These are phyloP conservation scores for Eupithecia centaureata DNA, from an alignment of 2,888 invertebrate genomes.

Conservation along the genomic window DNA sequence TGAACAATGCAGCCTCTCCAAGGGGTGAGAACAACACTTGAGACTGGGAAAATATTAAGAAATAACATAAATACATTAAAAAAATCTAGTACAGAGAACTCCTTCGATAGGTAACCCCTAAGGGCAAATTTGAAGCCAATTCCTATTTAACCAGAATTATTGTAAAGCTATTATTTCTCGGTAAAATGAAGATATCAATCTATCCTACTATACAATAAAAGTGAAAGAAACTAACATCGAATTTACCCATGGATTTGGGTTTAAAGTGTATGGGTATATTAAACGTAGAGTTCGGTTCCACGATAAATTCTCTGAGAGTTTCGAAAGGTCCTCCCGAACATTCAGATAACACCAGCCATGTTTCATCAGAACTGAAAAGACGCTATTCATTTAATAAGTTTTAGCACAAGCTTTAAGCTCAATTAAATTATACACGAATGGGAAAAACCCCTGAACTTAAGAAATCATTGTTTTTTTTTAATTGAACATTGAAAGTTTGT, in stretches of 20 bases:
- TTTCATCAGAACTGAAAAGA: conserved; percentile 67
- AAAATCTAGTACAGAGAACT: no score
- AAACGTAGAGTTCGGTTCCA: conserved; percentile 71
- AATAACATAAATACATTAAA: neutral
- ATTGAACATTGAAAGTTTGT: no score
- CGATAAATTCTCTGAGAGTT: conserved; percentile 67
- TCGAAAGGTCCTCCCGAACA: conserved; percentile 69
- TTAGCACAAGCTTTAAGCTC: no score
- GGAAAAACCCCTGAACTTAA: no score
- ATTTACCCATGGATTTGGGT: conserved; percentile 69
- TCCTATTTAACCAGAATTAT: no score
- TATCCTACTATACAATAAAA: no score
- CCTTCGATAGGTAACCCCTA: no score
- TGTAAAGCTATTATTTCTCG: no score
- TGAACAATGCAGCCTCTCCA: conserved; percentile 70
- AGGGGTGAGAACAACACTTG: conserved; percentile 72
- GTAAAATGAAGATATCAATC: no score
- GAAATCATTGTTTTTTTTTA: no score
- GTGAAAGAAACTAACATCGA: conserved; percentile 59
- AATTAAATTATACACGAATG: no score
- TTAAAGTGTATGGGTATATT: conserved; percentile 73
- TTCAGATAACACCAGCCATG: conserved; percentile 73
- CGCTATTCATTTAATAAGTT: neutral
- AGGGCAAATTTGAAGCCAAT: no score
- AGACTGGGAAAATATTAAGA: conserved; percentile 49